Conservation (phyloP, 30 jellyfish, hydroid and myxozoan genomes). For the Pelagia noctiluca region DNA sequence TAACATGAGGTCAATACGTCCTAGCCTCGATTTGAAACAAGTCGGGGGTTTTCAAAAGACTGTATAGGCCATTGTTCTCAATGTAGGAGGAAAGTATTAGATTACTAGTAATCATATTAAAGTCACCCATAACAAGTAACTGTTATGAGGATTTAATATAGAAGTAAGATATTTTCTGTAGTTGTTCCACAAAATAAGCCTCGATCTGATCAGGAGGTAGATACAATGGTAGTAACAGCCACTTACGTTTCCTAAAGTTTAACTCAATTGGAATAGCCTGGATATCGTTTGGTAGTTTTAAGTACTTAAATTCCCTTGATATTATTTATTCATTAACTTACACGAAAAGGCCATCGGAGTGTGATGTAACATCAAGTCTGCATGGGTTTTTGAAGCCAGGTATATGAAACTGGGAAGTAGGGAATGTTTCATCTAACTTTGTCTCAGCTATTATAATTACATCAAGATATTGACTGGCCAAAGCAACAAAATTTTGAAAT, state of each 20-base stretch:
- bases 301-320: neutral
- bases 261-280: conserved; percentile 49
- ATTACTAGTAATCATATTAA: conserved; percentile 10
- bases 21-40: conserved; percentile 38
- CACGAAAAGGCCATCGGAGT: conserved; percentile 58
- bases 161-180: no score
- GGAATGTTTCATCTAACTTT: conserved; percentile 49
- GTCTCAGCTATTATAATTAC: conserved; percentile 35
- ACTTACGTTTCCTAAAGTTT: conserved; percentile 51
- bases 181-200: neutral
- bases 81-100: conserved; percentile 43
- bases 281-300: conserved; percentile 18
- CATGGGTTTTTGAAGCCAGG: conserved; percentile 34
- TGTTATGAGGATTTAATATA: conserved; percentile 28
- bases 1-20: conserved; percentile 9
- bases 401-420: conserved; percentile 25
- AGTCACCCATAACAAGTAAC: conserved; percentile 27
- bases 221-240: conserved; percentile 45
- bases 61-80: conserved; percentile 31
- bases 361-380: conserved; percentile 42
- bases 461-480: conserved; percentile 48
- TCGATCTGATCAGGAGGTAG: conserved; percentile 17
- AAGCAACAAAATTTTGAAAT: conserved; percentile 26
- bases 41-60: conserved; percentile 44
- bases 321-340: conserved; percentile 28